Evolutionary conservation across 2,888 invertebrate species (phyloP).

Genomic region (Pristionchus entomophagus): DNA sequence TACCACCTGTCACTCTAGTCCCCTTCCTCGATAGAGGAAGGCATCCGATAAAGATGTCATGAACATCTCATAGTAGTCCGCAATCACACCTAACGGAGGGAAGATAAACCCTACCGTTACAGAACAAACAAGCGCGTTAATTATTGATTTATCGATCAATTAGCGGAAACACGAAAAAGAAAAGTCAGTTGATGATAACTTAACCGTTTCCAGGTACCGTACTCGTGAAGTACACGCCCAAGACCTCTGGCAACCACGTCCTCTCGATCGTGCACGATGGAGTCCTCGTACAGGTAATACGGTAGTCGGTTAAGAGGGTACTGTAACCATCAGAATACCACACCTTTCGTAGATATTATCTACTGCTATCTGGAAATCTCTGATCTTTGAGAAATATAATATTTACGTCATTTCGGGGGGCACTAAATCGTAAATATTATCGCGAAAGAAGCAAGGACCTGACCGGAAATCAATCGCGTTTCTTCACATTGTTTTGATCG

Average conservation of each 20-base stretch:
- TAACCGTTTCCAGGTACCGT: slow-evolving; percentile 60
- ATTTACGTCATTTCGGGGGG: too few species aligned
- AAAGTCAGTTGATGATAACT: not conserved
- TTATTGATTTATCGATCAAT: not conserved
- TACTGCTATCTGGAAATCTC: too few species aligned
- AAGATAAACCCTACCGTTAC: too few species aligned
- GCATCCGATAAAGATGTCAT: too few species aligned
- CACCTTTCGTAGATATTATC: not conserved
- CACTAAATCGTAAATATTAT: too few species aligned
- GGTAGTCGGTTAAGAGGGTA: not conserved
- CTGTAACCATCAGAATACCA: too few species aligned
- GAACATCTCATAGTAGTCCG: too few species aligned
- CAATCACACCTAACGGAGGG: too few species aligned
- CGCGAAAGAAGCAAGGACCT: too few species aligned
- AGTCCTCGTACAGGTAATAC: slow-evolving; percentile 57
- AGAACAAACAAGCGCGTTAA: slow-evolving; percentile 4
- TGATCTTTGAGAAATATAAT: too few species aligned
- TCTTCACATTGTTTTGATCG: slow-evolving; percentile 7
- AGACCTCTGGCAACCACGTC: slow-evolving; percentile 61
- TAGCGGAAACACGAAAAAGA: not conserved
- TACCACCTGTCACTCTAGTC: too few species aligned
- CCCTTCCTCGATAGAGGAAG: too few species aligned
- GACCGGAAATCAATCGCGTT: not conserved
- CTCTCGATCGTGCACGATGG: slow-evolving; percentile 63
- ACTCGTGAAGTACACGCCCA: slow-evolving; percentile 64